Evolutionary conservation across 2,888 invertebrate species (phyloP).

Genomic region (Onthophagus sagittarius): DNA sequence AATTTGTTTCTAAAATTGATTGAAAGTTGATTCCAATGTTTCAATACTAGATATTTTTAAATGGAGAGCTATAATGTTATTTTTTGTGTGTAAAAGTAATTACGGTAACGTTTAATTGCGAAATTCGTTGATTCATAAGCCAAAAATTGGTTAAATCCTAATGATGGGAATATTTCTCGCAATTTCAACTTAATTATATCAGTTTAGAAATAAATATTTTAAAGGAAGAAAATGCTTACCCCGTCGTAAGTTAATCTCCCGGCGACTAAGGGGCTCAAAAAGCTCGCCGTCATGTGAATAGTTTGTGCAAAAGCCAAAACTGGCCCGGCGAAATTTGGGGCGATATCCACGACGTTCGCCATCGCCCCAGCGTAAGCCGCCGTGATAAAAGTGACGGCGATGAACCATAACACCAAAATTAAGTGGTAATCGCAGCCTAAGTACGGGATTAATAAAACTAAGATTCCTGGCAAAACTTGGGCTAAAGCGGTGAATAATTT

Average conservation of each 20-base stretch:
- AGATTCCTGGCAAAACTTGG: conserved; percentile 65
- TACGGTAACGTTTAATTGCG: too few relatives aligned
- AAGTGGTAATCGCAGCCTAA: conserved; percentile 57
- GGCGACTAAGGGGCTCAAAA: conserved; percentile 62
- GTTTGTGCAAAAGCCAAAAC: conserved; percentile 71
- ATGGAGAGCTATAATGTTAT: too few relatives aligned
- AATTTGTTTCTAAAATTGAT: too few relatives aligned
- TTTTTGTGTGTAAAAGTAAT: too few relatives aligned
- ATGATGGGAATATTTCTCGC: too few relatives aligned
- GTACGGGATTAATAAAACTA: conserved; percentile 61
- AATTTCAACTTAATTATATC: too few relatives aligned
- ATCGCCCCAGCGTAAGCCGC: conserved; percentile 72
- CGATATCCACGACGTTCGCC: conserved; percentile 73
- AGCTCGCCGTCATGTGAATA: conserved; percentile 73
- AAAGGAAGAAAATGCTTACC: too few relatives aligned
- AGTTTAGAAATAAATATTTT: too few relatives aligned
- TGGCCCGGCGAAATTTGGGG: conserved; percentile 73
- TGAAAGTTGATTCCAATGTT: too few relatives aligned
- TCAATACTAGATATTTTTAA: too few relatives aligned
- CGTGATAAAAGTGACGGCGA: conserved; percentile 66
- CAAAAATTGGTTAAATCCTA: too few relatives aligned
- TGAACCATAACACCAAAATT: conserved; percentile 63
- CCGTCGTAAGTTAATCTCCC: conserved; percentile 58
- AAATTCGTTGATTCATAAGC: too few relatives aligned
- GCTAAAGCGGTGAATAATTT: conserved; percentile 67